These are phyloP conservation scores for Sturnira hondurensis DNA, from an alignment of 2,113 vertebrate genomes.

Conservation along the genomic window DNA sequence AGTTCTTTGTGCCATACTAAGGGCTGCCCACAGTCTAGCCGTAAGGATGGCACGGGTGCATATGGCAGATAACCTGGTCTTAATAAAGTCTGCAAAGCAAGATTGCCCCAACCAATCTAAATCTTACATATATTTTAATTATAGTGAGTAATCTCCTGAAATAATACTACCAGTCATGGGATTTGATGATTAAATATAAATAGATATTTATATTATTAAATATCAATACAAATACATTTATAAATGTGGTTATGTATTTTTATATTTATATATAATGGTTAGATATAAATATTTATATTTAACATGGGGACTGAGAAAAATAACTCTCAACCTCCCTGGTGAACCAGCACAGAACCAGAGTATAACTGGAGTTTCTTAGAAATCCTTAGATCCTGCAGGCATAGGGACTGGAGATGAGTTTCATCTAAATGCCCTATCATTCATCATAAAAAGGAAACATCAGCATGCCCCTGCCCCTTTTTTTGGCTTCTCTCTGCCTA, in stretches of 20 bases:
- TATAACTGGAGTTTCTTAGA: background rate
- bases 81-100: constrained; percentile 18
- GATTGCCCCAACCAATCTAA: background rate
- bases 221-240: too few species aligned
- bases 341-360: background rate
- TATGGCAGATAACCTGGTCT: background rate
- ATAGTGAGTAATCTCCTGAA: background rate
- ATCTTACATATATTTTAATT: background rate
- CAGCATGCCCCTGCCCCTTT: background rate
- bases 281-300: background rate
- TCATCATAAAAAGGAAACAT: constrained; percentile 21
- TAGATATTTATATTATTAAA: background rate
- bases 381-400: background rate
- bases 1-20: background rate
- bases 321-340: background rate
- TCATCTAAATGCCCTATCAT: background rate
- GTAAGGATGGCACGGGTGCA: background rate
- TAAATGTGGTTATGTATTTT: too few species aligned
- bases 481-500: background rate
- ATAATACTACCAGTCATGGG: background rate
- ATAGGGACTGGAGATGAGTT: background rate
- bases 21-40: background rate
- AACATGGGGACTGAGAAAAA: background rate
- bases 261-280: too few species aligned
- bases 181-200: background rate